phyloP scores from a whole-genome alignment of 1,140 invertebrate species.

The Eriocheir sinensis region DNA sequence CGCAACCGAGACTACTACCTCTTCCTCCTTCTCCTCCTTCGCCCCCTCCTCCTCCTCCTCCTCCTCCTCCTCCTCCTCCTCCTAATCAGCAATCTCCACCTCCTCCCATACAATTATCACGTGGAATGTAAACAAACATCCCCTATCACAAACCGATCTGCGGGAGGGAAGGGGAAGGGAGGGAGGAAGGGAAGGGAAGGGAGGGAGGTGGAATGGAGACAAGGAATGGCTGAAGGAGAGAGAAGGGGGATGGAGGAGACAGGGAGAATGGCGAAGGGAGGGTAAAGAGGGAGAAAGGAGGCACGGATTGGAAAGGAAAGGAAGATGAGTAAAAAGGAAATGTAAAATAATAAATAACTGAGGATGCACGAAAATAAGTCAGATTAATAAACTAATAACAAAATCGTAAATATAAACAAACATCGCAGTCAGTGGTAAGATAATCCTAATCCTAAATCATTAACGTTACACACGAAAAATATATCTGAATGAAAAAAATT shows the following conservation, averaged over 20 bases:
- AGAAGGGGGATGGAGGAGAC: background rate
- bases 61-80: background rate
- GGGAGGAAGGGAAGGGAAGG: background rate
- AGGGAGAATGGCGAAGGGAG: too few relatives aligned
- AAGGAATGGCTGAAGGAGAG: background rate
- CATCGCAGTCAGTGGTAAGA: too few relatives aligned
- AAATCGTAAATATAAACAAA: too few relatives aligned
- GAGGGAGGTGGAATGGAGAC: too few relatives aligned
- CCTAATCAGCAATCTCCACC: background rate
- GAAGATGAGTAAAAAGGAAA: background rate
- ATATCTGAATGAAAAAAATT: background rate
- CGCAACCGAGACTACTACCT: background rate
- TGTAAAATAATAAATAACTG: background rate
- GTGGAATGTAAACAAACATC: background rate
- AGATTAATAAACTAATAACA: too few relatives aligned
- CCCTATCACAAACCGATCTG: background rate
- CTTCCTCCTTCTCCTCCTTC: background rate
- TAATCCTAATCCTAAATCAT: too few relatives aligned
- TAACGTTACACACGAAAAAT: too few relatives aligned
- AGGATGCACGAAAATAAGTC: too few relatives aligned
- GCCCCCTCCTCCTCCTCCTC: background rate
- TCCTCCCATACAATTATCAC: slow-evolving; percentile 10
- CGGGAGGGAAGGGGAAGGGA: background rate
- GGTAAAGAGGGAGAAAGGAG: too few relatives aligned
- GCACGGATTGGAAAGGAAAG: too few relatives aligned